Percentiles rank a stretch among this genome's conserved stretches.
Conservation (phyloP, 2,797 vertebrate species). For the Alcedo atthis region DNA sequence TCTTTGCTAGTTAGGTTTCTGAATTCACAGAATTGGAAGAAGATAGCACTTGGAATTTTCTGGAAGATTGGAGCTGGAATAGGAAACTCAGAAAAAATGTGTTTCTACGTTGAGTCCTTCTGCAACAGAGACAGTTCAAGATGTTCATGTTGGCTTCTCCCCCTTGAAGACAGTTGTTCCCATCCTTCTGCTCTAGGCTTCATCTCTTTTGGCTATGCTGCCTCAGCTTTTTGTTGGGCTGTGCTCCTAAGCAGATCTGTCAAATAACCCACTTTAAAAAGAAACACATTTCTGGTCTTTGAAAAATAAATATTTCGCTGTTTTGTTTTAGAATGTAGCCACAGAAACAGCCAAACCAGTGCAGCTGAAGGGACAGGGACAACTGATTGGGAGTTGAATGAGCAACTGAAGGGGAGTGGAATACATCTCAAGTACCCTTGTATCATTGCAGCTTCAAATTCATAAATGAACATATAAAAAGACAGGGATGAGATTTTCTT, state of each 20-base stretch:
- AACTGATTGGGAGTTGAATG: not conserved
- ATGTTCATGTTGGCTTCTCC: not conserved
- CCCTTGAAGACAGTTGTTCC: not conserved
- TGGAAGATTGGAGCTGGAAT: not conserved
- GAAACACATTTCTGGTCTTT: conserved; percentile 23
- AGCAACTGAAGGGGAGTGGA: not conserved
- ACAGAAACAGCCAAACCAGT: not conserved
- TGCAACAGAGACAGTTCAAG: not conserved
- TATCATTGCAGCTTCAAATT: not conserved
- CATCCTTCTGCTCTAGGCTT: not conserved
- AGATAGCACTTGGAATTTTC: not conserved
- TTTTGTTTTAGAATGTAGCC: not conserved
- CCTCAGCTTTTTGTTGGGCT: not conserved
- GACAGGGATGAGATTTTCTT: not conserved
- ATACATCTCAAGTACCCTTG: not conserved
- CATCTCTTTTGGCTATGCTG: not conserved
- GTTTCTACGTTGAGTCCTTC: not conserved
- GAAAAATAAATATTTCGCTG: not conserved
- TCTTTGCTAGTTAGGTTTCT: not conserved
- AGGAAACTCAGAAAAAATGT: not conserved
- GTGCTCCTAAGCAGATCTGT: not conserved
- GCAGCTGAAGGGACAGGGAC: not conserved
- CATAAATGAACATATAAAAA: not conserved
- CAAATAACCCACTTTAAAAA: conserved; percentile 22
- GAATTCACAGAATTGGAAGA: not conserved